Conservation (phyloP, 2,797 vertebrate genomes). For the Trematomus bernacchii region DNA sequence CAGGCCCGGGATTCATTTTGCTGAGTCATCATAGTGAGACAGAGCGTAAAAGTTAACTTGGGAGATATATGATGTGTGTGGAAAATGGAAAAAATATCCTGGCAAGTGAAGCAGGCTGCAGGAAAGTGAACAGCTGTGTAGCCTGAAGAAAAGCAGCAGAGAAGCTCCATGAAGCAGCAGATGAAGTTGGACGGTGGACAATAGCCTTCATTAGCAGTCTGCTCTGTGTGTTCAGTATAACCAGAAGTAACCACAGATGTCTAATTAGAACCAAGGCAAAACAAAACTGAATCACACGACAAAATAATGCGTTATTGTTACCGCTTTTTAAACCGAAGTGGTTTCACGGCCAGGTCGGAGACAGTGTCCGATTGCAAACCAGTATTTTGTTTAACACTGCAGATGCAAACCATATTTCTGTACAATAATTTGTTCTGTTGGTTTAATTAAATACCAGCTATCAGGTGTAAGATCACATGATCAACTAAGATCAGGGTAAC, state of each 20-base stretch:
- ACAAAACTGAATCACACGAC: no score
- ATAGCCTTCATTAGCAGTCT: slow-evolving; percentile 4
- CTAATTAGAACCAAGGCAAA: background rate
- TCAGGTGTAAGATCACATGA: no score
- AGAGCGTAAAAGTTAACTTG: slow-evolving; percentile 5
- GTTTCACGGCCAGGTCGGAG: no score
- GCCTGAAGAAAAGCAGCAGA: slow-evolving; percentile 15
- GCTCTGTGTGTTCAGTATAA: slow-evolving; percentile 4
- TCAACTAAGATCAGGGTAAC: no score
- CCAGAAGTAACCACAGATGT: slow-evolving; percentile 18
- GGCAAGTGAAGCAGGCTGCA: background rate
- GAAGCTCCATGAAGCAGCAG: background rate
- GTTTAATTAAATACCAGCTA: no score
- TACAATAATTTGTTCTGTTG: no score
- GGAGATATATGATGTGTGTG: slow-evolving; percentile 14
- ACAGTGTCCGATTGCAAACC: no score
- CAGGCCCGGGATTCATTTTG: background rate
- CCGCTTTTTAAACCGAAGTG: no score
- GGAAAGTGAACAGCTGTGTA: slow-evolving; percentile 34
- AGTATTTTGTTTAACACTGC: no score
- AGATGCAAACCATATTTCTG: no score
- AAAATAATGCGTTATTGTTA: no score
- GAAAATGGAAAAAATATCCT: slow-evolving; percentile 2
- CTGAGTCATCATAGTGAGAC: slow-evolving; percentile 49
- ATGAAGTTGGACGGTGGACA: background rate